These are phyloP conservation scores for Epistrophella euchroma DNA, from an alignment of 2,888 invertebrate genomes.

Conservation along the genomic window DNA sequence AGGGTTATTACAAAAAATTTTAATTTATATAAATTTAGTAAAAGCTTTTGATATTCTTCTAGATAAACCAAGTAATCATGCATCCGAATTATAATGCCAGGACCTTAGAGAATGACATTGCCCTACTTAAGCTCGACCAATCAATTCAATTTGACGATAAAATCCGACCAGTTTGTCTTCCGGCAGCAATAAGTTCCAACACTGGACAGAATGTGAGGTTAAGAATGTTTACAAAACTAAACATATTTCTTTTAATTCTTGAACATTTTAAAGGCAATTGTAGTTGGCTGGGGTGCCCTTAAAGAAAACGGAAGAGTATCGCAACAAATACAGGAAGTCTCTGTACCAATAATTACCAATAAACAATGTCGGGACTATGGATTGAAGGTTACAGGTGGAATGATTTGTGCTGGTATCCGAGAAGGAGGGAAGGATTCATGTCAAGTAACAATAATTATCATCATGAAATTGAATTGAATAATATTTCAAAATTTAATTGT, in stretches of 20 bases:
- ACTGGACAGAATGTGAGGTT: conserved; percentile 66
- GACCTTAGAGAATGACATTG: conserved; percentile 71
- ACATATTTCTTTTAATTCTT: no score
- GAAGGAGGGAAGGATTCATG: conserved; percentile 73
- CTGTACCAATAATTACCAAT: conserved; percentile 72
- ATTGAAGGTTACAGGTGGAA: conserved; percentile 43
- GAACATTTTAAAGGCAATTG: conserved; percentile 52
- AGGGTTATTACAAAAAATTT: conserved; percentile 17
- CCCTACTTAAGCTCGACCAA: conserved; percentile 60
- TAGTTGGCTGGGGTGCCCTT: conserved; percentile 74
- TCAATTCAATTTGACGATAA: conserved; percentile 63
- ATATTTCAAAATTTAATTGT: not conserved
- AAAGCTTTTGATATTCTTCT: not conserved
- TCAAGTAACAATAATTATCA: conserved; percentile 50
- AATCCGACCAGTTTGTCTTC: conserved; percentile 74
- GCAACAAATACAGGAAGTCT: conserved; percentile 63
- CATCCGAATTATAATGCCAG: conserved; percentile 49
- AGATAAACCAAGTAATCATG: conserved; percentile 40
- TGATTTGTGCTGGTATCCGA: conserved; percentile 61
- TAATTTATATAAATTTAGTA: not conserved
- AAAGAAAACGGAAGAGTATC: conserved; percentile 53
- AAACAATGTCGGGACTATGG: conserved; percentile 64
- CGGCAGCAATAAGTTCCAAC: conserved; percentile 34
- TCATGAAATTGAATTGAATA: not conserved
- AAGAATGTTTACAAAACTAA: not conserved